Evolutionary conservation across 2,113 vertebrate genomes (phyloP).

Genomic region (Hyaena hyaena): DNA sequence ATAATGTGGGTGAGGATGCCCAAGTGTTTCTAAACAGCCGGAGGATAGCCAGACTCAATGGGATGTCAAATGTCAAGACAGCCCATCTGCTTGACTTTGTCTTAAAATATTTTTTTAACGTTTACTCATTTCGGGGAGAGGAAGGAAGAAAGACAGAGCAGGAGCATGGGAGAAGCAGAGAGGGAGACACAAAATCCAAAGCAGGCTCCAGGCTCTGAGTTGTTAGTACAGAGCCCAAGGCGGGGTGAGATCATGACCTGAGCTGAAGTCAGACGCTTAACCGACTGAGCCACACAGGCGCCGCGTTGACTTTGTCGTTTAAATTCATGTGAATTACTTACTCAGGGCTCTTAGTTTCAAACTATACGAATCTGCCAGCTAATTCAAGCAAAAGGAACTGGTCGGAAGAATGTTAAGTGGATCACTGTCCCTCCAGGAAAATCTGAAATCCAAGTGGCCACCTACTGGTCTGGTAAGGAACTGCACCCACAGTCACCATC

Average conservation of each 20-base stretch:
- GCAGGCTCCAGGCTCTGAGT: no score
- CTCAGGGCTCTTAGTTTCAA: background rate
- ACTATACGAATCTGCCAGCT: background rate
- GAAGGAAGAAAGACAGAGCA: no score
- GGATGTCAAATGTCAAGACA: background rate
- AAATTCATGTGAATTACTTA: background rate
- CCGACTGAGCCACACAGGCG: no score
- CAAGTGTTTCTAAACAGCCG: background rate
- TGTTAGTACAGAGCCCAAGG: no score
- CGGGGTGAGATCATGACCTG: no score
- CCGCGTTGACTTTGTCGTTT: background rate
- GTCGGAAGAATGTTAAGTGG: background rate
- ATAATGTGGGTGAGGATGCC: background rate
- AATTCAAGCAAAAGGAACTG: background rate
- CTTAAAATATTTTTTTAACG: background rate
- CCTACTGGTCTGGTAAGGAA: background rate
- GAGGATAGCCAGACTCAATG: no score
- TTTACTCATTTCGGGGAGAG: no score
- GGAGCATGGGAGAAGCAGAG: no score
- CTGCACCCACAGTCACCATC: accelerated
- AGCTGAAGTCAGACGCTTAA: no score
- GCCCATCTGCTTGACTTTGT: background rate
- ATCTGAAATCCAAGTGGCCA: background rate
- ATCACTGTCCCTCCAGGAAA: background rate
- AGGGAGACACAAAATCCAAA: no score